phyloP scores from a whole-genome alignment of 2,888 invertebrate species.

The Nephrotoma appendiculata region DNA sequence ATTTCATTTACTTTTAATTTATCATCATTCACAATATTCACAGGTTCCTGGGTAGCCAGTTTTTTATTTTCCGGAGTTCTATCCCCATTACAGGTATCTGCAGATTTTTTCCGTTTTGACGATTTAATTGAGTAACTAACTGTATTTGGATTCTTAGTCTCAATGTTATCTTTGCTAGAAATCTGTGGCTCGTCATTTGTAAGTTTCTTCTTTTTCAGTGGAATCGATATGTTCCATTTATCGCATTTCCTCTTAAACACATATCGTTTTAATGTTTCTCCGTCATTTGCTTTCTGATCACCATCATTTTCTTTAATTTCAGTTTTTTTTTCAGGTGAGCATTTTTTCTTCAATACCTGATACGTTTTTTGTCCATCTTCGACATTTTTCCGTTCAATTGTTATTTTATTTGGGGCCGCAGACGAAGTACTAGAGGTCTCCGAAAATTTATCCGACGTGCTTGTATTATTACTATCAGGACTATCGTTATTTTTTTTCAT shows the following conservation, averaged over 20 bases:
- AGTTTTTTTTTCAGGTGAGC: neutral
- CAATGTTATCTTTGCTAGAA: neutral
- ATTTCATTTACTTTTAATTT: neutral
- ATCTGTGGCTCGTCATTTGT: neutral
- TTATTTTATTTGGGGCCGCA: slow-evolving; percentile 1
- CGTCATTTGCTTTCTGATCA: slow-evolving; percentile 14
- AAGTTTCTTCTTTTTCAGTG: slow-evolving; percentile 3
- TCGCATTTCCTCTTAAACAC: slow-evolving; percentile 28
- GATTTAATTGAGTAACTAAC: neutral
- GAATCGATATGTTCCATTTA: slow-evolving; percentile 10
- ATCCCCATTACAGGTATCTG: neutral
- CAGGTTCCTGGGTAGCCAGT: neutral
- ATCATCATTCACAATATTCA: neutral
- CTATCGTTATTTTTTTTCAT: slow-evolving; percentile 1
- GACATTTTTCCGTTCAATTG: neutral
- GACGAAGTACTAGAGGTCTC: neutral
- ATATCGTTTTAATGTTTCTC: slow-evolving; percentile 21
- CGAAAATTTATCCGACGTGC: neutral
- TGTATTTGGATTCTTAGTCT: neutral
- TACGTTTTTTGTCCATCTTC: neutral
- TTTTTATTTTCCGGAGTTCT: neutral
- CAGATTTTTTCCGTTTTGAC: neutral
- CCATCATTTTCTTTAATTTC: slow-evolving; percentile 18
- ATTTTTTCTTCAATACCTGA: slow-evolving; percentile 4
- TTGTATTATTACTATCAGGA: neutral